Evolutionary conservation across 1,140 invertebrate species (phyloP).

Genomic region (Leptopilina clavipes): DNA sequence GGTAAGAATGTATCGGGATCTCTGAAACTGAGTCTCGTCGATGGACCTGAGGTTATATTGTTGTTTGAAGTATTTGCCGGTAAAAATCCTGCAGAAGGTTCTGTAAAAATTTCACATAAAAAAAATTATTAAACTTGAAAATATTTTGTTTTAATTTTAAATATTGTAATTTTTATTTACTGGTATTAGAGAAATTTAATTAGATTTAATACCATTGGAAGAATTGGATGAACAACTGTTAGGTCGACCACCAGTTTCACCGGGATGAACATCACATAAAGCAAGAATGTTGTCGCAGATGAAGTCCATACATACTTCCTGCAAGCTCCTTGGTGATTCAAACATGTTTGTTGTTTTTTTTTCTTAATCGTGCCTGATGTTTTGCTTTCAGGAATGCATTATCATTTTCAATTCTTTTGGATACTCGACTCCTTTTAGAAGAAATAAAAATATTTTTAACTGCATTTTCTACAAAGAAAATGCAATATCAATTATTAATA

Average conservation of each 20-base stretch:
- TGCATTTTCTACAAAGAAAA: not conserved
- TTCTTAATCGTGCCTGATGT: conserved; percentile 22
- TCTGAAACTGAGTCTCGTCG: conserved; percentile 77
- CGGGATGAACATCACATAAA: conserved; percentile 75
- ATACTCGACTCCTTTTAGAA: not conserved
- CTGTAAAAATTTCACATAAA: not conserved
- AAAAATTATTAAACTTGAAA: not conserved
- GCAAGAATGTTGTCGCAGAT: conserved; percentile 81
- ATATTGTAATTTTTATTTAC: too few relatives aligned
- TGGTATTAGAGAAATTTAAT: too few relatives aligned
- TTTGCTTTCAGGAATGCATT: conserved; percentile 20
- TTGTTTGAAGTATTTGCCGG: conserved; percentile 54
- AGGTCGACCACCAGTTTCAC: conserved; percentile 54
- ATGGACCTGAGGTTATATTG: conserved; percentile 58
- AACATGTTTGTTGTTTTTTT: conserved; percentile 74
- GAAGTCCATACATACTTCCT: conserved; percentile 81
- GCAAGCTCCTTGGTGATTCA: conserved; percentile 79
- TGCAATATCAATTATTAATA: not conserved
- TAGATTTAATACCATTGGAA: conserved; percentile 46
- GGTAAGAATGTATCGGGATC: conserved; percentile 81
- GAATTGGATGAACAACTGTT: conserved; percentile 47
- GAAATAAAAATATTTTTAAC: not conserved
- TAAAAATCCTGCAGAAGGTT: conserved; percentile 44
- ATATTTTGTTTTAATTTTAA: conserved; percentile 10
- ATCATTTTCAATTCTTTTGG: not conserved